These are phyloP conservation scores for Acanthococcus lagerstroemiae DNA, from an alignment of 2,888 invertebrate species.

Conservation along the genomic window DNA sequence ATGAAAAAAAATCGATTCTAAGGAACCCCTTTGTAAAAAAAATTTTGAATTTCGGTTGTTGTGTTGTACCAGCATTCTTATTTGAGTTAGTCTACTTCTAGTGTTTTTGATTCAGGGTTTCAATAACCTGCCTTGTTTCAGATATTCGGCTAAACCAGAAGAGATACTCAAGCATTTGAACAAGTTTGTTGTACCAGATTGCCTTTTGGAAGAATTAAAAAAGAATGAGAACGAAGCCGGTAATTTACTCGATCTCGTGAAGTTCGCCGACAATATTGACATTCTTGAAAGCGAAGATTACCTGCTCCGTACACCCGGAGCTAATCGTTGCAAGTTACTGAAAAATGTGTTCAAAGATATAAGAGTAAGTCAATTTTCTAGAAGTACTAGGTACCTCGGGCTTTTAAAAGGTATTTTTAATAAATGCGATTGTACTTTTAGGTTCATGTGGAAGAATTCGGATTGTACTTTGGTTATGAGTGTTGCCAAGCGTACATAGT, in stretches of 20 bases:
- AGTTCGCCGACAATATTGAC: constrained; percentile 8
- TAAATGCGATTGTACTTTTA: no score
- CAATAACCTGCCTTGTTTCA: constrained; percentile 36
- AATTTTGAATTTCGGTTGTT: no score
- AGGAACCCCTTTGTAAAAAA: no score
- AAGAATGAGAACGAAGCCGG: not conserved
- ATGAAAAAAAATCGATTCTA: no score
- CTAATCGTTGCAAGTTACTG: constrained; percentile 12
- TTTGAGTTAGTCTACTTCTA: not conserved
- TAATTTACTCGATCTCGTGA: not conserved
- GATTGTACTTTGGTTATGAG: constrained; percentile 3
- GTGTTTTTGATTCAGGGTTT: not conserved
- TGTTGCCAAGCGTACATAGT: constrained; percentile 1
- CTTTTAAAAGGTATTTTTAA: no score
- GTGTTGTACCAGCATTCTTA: no score
- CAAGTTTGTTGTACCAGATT: not conserved
- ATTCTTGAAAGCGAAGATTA: not conserved
- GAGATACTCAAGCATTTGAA: constrained; percentile 40
- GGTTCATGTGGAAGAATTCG: constrained; percentile 13
- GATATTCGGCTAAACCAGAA: constrained; percentile 46
- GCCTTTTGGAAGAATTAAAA: not conserved
- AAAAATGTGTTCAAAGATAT: constrained; percentile 11
- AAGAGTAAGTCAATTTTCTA: not conserved
- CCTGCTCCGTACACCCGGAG: not conserved
- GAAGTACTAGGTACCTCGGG: not conserved